Conservation (phyloP, 2,113 vertebrate species). For the Brachypodius melanocephalos region DNA sequence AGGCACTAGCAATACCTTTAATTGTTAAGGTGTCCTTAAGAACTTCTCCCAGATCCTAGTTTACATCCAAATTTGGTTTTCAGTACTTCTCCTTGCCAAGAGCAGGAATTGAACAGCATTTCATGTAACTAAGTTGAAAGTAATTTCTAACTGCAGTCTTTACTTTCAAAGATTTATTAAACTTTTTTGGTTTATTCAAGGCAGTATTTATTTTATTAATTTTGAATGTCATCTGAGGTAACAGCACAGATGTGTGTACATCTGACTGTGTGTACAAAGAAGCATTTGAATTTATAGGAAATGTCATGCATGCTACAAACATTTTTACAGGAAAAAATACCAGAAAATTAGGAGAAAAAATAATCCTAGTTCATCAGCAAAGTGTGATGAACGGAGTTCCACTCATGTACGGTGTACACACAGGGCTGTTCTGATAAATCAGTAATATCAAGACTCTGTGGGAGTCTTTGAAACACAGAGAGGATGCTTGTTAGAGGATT, state of each 20-base stretch:
- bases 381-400: background rate
- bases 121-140: background rate
- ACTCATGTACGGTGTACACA: background rate
- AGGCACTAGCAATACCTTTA: background rate
- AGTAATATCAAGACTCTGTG: background rate
- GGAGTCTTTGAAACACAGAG: slow-evolving; percentile 28
- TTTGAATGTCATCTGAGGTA: background rate
- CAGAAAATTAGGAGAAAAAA: background rate
- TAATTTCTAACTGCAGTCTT: background rate
- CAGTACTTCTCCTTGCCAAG: background rate
- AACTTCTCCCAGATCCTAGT: background rate
- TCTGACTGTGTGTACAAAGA: background rate
- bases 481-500: slow-evolving; percentile 35
- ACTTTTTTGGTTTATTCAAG: background rate
- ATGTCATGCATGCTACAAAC: background rate
- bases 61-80: background rate
- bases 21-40: background rate
- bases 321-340: background rate
- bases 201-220: background rate
- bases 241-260: too few species aligned
- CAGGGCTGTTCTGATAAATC: slow-evolving; percentile 15
- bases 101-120: background rate
- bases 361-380: background rate
- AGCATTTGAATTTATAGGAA: background rate
- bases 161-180: background rate